A percentile compares a stretch with the other conserved stretches of the same genome.
These are phyloP conservation scores for Perognathus longimembris DNA, from an alignment of 2,113 vertebrate species.

Conservation along the genomic window DNA sequence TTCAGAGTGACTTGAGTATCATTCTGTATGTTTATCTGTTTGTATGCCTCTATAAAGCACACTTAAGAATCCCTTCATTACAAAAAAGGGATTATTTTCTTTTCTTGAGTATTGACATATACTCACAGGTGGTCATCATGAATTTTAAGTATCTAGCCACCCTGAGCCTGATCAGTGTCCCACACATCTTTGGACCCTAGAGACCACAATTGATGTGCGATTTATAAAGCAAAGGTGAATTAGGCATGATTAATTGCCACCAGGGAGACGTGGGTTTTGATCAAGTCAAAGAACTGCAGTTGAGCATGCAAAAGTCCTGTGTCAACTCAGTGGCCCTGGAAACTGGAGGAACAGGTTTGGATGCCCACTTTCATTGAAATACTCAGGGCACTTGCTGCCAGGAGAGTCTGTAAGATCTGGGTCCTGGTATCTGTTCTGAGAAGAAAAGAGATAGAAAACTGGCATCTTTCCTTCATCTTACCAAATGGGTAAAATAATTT, in stretches of 20 bases:
- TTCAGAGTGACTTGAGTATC: background rate
- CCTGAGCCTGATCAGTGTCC: background rate
- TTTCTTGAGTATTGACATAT: background rate
- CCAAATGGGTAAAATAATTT: background rate
- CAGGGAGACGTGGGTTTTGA: slow-evolving; percentile 33
- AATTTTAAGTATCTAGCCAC: background rate
- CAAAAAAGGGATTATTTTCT: slow-evolving; percentile 25
- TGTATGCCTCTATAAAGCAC: background rate
- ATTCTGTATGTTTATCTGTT: background rate
- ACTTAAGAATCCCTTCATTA: background rate
- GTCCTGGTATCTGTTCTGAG: slow-evolving; percentile 41
- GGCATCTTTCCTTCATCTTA: background rate
- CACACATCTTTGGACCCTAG: background rate
- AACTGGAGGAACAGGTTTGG: slow-evolving; percentile 77
- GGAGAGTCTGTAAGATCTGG: background rate
- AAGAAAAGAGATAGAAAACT: slow-evolving; percentile 20
- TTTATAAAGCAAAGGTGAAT: slow-evolving; percentile 40
- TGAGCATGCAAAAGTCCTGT: background rate
- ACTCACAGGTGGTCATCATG: background rate
- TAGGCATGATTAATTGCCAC: slow-evolving; percentile 43
- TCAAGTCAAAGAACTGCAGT: slow-evolving; percentile 45
- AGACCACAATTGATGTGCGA: background rate
- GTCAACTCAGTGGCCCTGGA: slow-evolving; percentile 64
- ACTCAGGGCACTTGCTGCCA: background rate
- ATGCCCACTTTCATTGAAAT: slow-evolving; percentile 66